These are phyloP conservation scores for Proisotoma minuta DNA, from an alignment of 2,888 invertebrate genomes.

Conservation along the genomic window DNA sequence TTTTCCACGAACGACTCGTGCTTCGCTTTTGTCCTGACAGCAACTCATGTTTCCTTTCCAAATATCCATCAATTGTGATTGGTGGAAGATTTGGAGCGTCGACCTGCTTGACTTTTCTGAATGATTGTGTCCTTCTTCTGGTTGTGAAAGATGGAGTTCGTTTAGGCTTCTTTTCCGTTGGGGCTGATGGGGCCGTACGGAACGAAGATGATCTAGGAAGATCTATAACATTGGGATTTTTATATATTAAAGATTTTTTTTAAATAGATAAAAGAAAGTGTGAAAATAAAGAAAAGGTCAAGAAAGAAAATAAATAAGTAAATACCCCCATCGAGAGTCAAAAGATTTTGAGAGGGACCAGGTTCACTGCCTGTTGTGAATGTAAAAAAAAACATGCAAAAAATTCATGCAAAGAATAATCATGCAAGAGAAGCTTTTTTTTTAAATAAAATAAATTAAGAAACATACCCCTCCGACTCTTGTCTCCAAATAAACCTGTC, in stretches of 20 bases:
- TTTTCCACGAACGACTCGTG: constrained; percentile 92
- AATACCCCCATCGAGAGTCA: too few species aligned
- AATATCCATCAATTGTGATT: constrained; percentile 80
- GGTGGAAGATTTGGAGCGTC: constrained; percentile 64
- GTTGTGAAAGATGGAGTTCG: constrained; percentile 73
- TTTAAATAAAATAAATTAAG: too few species aligned
- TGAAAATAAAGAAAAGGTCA: too few species aligned
- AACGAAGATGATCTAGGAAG: constrained; percentile 14
- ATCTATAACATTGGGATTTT: neutral
- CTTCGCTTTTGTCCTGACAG: constrained; percentile 91
- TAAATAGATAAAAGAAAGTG: neutral
- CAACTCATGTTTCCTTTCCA: constrained; percentile 92
- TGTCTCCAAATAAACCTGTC: neutral
- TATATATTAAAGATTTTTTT: neutral
- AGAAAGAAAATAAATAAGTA: too few species aligned
- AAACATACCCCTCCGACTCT: constrained; percentile 12
- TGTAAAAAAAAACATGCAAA: too few species aligned
- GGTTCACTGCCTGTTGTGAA: too few species aligned
- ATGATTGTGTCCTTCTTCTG: constrained; percentile 78
- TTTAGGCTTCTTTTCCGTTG: constrained; percentile 66
- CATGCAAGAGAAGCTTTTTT: too few species aligned
- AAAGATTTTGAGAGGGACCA: too few species aligned
- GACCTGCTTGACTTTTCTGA: constrained; percentile 65
- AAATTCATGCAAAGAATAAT: too few species aligned
- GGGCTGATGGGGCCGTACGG: neutral